Conservation (phyloP, 2,888 invertebrate species). For the Tiliacea citrago region DNA sequence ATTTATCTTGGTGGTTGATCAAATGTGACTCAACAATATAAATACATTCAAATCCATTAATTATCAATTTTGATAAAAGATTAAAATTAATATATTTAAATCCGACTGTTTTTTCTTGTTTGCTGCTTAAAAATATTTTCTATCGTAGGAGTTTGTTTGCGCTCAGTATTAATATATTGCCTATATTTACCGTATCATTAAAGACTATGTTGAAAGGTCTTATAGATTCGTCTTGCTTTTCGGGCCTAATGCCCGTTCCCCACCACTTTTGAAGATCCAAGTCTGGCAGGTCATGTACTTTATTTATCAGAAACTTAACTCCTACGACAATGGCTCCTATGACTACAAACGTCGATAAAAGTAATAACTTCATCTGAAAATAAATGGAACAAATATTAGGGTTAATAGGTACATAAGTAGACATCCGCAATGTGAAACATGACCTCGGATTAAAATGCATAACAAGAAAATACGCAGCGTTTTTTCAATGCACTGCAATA, state of each 20-base stretch:
- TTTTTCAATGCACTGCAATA: neutral
- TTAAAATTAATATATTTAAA: too few relatives aligned
- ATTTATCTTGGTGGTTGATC: neutral
- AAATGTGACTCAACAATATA: neutral
- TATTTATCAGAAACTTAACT: slow-evolving; percentile 65
- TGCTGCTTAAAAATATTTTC: neutral
- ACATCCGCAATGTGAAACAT: neutral
- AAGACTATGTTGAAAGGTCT: slow-evolving; percentile 83
- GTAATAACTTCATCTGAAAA: slow-evolving; percentile 80
- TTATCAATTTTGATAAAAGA: neutral
- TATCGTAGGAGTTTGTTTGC: neutral
- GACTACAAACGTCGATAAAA: slow-evolving; percentile 68
- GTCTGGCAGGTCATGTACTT: slow-evolving; percentile 75
- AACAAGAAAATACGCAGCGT: neutral
- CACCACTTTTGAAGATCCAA: slow-evolving; percentile 84
- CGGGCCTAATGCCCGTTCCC: slow-evolving; percentile 76
- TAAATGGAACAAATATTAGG: neutral
- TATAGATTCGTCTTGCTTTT: slow-evolving; percentile 77
- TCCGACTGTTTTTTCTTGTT: too few relatives aligned
- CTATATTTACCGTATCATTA: slow-evolving; percentile 80
- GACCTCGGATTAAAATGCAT: neutral
- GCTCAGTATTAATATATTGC: neutral
- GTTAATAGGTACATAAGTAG: neutral
- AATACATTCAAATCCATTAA: neutral
- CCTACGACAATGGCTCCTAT: slow-evolving; percentile 72